Conservation (phyloP, 2,888 invertebrate species). For the Nycteola revayana region DNA sequence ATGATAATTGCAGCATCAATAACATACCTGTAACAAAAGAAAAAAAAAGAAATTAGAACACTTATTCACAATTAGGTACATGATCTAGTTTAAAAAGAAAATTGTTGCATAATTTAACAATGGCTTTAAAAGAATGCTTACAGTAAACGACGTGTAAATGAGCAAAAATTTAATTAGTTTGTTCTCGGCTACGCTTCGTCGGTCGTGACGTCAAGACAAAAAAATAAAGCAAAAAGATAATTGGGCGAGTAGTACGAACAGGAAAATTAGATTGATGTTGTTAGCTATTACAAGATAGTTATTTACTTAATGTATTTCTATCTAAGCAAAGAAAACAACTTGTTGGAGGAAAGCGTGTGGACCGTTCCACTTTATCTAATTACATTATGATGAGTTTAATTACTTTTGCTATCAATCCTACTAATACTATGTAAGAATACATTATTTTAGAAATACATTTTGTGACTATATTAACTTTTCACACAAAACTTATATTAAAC, state of each 20-base stretch:
- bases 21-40: conserved; percentile 41
- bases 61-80: conserved; percentile 24
- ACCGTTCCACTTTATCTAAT: no score
- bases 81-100: conserved; percentile 26
- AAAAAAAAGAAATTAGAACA: conserved; percentile 16
- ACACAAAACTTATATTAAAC: no score
- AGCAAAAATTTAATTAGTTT: conserved; percentile 68
- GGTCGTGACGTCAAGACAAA: conserved; percentile 35
- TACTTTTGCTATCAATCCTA: no score
- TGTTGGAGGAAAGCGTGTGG: not conserved
- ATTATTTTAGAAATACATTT: no score
- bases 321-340: conserved; percentile 17
- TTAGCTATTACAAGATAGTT: conserved; percentile 37
- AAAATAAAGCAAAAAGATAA: conserved; percentile 50
- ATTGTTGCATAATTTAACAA: conserved; percentile 36
- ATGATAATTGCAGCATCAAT: conserved; percentile 10
- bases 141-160: conserved; percentile 60
- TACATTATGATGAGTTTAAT: no score
- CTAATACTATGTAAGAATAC: no score
- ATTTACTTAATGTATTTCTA: conserved; percentile 33
- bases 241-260: conserved; percentile 44
- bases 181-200: conserved; percentile 41
- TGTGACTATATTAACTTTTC: no score
- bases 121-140: conserved; percentile 29
- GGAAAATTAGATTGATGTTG: conserved; percentile 48